Evolutionary conservation across 2,113 vertebrate species (phyloP).

Genomic region (Plecturocebus donacophilus): DNA sequence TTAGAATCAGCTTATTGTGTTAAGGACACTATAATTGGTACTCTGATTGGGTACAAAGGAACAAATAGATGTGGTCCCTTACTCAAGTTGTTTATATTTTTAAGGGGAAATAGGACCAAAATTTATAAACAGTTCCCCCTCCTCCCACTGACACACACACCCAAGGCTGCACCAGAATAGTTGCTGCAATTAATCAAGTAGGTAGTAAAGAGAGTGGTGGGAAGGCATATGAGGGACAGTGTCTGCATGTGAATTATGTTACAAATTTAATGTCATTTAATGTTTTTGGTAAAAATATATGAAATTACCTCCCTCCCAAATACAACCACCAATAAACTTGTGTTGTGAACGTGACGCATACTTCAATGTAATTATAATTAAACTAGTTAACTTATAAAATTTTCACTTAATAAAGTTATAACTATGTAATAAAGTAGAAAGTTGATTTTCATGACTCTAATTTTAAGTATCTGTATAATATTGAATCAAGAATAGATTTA

Average conservation of each 20-base stretch:
- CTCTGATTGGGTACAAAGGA: background rate
- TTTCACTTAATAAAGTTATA: background rate
- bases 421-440: background rate
- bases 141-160: background rate
- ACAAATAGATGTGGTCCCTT: background rate
- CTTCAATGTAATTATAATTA: slow-evolving; percentile 7
- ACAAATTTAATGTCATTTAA: background rate
- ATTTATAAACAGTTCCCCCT: background rate
- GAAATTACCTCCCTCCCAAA: background rate
- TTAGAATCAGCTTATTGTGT: background rate
- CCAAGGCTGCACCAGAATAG: background rate
- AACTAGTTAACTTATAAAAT: background rate
- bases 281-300: background rate
- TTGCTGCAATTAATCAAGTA: background rate
- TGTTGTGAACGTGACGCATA: background rate
- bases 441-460: background rate
- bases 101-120: background rate
- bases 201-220: background rate
- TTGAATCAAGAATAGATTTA: background rate
- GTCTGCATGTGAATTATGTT: background rate
- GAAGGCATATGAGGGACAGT: background rate
- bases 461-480: background rate
- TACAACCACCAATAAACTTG: background rate
- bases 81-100: background rate
- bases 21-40: background rate